These are phyloP conservation scores for Tinamus major DNA, from an alignment of 2,797 vertebrate genomes.

Conservation along the genomic window DNA sequence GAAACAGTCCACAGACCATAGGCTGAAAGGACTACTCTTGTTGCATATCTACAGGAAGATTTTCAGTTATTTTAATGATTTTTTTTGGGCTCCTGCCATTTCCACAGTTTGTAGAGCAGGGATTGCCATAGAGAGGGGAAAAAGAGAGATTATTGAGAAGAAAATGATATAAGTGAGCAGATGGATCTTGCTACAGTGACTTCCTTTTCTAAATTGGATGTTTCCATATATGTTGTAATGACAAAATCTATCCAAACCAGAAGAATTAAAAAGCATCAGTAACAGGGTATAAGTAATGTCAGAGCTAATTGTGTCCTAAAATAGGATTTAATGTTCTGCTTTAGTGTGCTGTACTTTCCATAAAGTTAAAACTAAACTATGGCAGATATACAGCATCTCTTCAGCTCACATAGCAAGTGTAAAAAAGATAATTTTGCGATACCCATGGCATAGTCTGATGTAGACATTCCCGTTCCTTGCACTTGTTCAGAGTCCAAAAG, in stretches of 20 bases:
- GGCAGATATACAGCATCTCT: neutral
- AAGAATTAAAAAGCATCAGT: neutral
- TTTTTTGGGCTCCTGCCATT: neutral
- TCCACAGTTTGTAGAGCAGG: neutral
- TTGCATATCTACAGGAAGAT: neutral
- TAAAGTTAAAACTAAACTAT: neutral
- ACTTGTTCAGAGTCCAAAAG: neutral
- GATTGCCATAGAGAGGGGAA: neutral
- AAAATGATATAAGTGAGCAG: neutral
- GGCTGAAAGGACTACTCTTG: neutral
- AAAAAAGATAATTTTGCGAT: neutral
- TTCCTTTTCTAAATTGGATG: neutral
- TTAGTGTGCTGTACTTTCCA: neutral
- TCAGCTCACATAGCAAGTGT: neutral
- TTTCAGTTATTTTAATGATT: neutral
- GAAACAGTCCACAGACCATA: neutral
- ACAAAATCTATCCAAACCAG: neutral
- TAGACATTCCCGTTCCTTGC: rapidly evolving
- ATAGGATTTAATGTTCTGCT: neutral
- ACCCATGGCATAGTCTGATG: neutral
- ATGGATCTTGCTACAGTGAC: neutral
- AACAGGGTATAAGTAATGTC: neutral
- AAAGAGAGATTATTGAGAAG: neutral
- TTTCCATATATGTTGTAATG: neutral
- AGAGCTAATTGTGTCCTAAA: neutral